Percentiles rank a stretch among this genome's conserved stretches.
phyloP scores from a whole-genome alignment of 2,797 vertebrate species.

The Malacoraja senta region DNA sequence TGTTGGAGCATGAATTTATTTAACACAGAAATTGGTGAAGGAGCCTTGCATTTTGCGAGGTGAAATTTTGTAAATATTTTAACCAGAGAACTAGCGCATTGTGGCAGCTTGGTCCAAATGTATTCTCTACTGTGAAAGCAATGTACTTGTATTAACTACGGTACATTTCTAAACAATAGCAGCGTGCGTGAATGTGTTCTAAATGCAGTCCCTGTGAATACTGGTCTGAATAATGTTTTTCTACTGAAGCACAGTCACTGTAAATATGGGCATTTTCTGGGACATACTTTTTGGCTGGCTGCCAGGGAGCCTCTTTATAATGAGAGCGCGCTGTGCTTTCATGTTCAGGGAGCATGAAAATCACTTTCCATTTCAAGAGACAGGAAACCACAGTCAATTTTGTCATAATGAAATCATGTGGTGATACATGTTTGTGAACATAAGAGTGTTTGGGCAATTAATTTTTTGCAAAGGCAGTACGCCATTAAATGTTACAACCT shows the following conservation, averaged over 20 bases:
- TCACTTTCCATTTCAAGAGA: neutral
- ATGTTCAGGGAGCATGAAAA: constrained; percentile 12
- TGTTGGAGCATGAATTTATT: neutral
- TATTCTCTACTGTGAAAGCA: no score
- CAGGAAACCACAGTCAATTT: constrained; percentile 8
- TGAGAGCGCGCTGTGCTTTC: constrained; percentile 3
- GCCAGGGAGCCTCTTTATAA: neutral
- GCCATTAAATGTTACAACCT: neutral
- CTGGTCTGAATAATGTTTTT: neutral
- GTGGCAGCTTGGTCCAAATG: neutral
- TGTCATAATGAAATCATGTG: neutral
- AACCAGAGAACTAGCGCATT: neutral
- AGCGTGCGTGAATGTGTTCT: neutral
- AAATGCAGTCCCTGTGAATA: neutral
- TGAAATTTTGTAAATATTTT: neutral
- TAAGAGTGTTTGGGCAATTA: neutral
- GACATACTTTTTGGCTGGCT: neutral
- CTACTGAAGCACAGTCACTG: neutral
- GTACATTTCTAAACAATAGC: neutral
- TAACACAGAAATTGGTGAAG: neutral
- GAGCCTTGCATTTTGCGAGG: neutral
- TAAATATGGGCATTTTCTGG: neutral
- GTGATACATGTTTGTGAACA: neutral
- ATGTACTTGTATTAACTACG: neutral
- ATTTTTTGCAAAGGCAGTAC: neutral